These are phyloP conservation scores for Folsomia candida DNA, from an alignment of 2,888 invertebrate genomes.

Conservation along the genomic window DNA sequence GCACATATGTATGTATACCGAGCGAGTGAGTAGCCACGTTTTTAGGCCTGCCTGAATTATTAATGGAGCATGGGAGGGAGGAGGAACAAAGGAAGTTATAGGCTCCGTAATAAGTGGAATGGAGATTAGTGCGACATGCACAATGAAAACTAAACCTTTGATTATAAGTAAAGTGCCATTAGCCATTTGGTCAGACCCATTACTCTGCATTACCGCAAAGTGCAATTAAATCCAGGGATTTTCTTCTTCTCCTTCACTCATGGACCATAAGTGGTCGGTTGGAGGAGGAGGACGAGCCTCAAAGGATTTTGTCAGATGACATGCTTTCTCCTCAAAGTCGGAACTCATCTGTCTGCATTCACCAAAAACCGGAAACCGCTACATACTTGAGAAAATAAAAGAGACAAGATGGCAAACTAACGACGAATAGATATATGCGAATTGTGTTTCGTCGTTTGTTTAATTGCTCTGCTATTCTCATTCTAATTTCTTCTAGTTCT, in stretches of 20 bases:
- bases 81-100: background rate
- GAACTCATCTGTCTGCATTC: no score
- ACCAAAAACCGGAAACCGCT: no score
- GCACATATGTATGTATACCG: no score
- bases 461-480: background rate
- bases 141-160: no score
- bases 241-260: background rate
- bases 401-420: background rate
- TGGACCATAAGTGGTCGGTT: background rate
- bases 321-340: no score
- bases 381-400: no score
- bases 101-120: background rate
- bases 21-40: no score
- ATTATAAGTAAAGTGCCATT: no score
- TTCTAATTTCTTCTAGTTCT: slow-evolving; percentile 2
- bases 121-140: slow-evolving; percentile 1
- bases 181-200: background rate
- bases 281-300: no score
- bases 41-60: slow-evolving; percentile 8
- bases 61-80: background rate
- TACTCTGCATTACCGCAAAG: background rate
- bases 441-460: no score
- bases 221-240: slow-evolving; percentile 10
- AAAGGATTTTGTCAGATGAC: no score
- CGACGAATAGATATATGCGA: background rate